Evolutionary conservation across 2,113 vertebrate species (phyloP), one percentile per base, ranked within the genome.

Genomic region (Zosterops pallidus): DNA sequence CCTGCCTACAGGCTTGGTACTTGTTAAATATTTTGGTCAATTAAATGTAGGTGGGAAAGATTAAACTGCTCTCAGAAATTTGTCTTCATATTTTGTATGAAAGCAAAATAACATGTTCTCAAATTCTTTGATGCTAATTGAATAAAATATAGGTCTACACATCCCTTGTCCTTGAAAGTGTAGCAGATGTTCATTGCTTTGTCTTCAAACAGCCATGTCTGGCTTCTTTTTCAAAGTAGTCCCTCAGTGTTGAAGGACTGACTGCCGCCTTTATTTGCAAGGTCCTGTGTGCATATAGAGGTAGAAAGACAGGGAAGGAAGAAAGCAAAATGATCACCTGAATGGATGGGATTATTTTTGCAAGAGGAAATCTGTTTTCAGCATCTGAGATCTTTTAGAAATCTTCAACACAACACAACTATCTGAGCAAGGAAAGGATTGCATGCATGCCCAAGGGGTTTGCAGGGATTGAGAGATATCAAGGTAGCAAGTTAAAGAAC

Each of bases 1-100:
- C 97, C 97, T 98, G 97, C 96, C 97, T 97, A 91, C 94, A 98
- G 97, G 97, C 97, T 97, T 96, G 94, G 94, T 98, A 97, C 94
- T 97, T 98, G 96, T 98, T 98, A 98, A 97, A 98, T 97, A 96
- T 98, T 96, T 97, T 80, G 95, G 97, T 97, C 97, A 98, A 97
- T 96, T 93, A 96, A 86, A 75, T 39, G 16, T 78, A 55, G 24
- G 74, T 56, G 42, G 42, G 64, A 89, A 90, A 71, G 69, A 92
- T 2, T 93, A 68, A 77, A 64, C 64, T 67, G 42, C 71, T 94
- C 68, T 95, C 78, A 94, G 83, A 96, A 91, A 87, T 92, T 65
- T 86, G 35, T 71, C 17, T 72, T 74, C 12, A 55, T 64, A 64
- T 92, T 64, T 86, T 49, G 12, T 59, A 89, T 55, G 42, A 92